Evolutionary conservation across 2,888 invertebrate genomes (phyloP).

Genomic region (Adela reaumurella): DNA sequence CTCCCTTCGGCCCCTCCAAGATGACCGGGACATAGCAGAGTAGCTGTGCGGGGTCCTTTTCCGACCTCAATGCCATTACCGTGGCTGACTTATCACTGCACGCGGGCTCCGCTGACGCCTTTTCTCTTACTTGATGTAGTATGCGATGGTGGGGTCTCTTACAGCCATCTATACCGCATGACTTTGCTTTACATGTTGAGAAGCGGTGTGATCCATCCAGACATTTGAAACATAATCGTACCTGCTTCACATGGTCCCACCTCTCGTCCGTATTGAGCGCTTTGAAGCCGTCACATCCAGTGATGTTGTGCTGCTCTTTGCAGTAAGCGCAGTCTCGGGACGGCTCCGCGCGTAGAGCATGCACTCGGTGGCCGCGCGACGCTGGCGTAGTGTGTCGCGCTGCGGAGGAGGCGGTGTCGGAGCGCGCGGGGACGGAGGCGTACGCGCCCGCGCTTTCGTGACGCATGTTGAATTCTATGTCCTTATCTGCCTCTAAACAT

Average conservation of each 20-base stretch:
- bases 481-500: too few relatives aligned
- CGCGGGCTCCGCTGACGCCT: too few relatives aligned
- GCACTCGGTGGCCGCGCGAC: conserved; percentile 3
- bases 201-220: neutral
- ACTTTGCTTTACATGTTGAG: neutral
- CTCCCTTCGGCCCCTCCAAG: conserved; percentile 5
- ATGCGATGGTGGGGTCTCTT: neutral
- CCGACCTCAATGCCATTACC: too few relatives aligned
- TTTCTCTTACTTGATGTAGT: neutral
- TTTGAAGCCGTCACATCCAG: conserved; percentile 4
- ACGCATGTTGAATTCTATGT: too few relatives aligned
- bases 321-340: neutral
- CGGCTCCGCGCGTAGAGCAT: too few relatives aligned
- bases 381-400: neutral
- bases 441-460: too few relatives aligned
- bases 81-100: too few relatives aligned
- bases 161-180: neutral
- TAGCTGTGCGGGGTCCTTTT: too few relatives aligned
- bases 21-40: conserved; percentile 2
- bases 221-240: neutral
- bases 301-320: conserved; percentile 4
- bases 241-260: neutral
- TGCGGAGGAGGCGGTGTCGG: neutral
- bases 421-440: neutral
- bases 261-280: neutral